These are phyloP conservation scores for Cairina moschata DNA, from an alignment of 2,113 vertebrate species.

Conservation along the genomic window DNA sequence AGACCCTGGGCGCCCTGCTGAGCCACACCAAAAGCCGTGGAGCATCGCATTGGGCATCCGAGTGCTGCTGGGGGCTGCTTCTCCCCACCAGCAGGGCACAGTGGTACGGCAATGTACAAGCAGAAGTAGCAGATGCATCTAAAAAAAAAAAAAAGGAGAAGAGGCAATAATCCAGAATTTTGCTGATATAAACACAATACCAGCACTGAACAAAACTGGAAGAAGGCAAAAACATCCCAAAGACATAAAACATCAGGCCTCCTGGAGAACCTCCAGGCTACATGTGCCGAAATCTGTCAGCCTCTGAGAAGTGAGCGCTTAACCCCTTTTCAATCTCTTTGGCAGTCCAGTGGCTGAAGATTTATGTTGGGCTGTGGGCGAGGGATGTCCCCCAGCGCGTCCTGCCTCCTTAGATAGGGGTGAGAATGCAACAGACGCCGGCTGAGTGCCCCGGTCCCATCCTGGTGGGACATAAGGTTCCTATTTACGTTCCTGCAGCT, in stretches of 20 bases:
- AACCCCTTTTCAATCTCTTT: conserved; percentile 47
- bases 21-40: neutral
- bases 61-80: neutral
- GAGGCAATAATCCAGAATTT: conserved; percentile 32
- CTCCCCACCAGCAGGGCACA: neutral
- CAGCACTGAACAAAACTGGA: conserved; percentile 18
- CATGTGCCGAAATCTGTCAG: conserved; percentile 25
- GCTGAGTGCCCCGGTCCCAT: neutral
- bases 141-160: neutral
- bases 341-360: neutral
- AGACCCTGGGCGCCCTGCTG: neutral
- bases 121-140: conserved; percentile 47
- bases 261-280: conserved; percentile 58
- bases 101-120: neutral
- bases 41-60: neutral
- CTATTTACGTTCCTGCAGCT: neutral
- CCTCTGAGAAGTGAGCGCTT: neutral
- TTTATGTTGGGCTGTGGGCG: neutral
- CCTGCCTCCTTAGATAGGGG: neutral
- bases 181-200: conserved; percentile 63
- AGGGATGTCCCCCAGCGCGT: neutral
- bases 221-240: conserved; percentile 64
- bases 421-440: neutral
- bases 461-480: accelerated
- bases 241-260: conserved; percentile 64